Percentiles rank a stretch among this genome's conserved stretches.
Conservation (phyloP, 2,113 vertebrate genomes). For the Ranitomeya imitator region DNA sequence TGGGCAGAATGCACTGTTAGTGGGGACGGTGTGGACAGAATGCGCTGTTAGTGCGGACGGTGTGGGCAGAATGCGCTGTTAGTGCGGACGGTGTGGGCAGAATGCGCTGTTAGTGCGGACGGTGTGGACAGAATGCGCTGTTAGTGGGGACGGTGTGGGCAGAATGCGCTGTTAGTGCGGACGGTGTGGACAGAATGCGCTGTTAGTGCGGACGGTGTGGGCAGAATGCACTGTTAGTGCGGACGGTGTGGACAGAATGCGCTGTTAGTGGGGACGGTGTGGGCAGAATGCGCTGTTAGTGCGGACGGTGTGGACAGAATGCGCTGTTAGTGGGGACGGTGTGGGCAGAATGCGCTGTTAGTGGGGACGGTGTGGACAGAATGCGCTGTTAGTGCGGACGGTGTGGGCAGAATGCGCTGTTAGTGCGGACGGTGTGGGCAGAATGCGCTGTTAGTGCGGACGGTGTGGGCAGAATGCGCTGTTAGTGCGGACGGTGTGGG, state of each 20-base stretch:
- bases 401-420: background rate
- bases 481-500: background rate
- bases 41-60: background rate
- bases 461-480: background rate
- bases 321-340: background rate
- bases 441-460: background rate
- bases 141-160: background rate
- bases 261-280: background rate
- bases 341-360: too few species aligned
- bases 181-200: too few species aligned
- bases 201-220: background rate
- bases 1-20: too few species aligned
- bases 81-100: background rate
- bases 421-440: background rate
- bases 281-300: too few species aligned
- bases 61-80: background rate
- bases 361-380: too few species aligned
- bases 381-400: background rate
- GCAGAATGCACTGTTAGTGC: too few species aligned
- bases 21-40: too few species aligned
- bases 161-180: too few species aligned
- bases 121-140: too few species aligned
- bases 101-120: too few species aligned
- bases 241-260: too few species aligned
- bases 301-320: too few species aligned